Evolutionary conservation across 2,888 invertebrate genomes (phyloP).

Genomic region (Dromius quadrimaculatus): DNA sequence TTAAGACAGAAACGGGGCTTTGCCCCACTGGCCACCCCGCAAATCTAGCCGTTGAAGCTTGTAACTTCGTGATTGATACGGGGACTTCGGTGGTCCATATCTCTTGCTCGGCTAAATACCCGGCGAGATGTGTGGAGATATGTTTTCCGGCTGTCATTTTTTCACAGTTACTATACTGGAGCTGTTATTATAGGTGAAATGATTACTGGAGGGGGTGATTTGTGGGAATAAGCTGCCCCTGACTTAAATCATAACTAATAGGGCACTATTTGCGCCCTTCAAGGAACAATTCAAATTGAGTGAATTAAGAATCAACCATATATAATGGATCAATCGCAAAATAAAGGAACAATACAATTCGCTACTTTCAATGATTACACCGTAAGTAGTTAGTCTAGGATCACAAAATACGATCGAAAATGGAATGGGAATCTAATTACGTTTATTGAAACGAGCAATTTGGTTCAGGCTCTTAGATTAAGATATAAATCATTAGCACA

Average conservation of each 20-base stretch:
- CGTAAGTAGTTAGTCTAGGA: too few species aligned
- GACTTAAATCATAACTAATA: too few species aligned
- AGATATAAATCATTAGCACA: conserved; percentile 40
- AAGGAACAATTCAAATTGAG: too few species aligned
- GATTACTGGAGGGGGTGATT: conserved; percentile 29
- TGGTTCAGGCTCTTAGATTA: conserved; percentile 16
- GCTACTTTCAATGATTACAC: conserved; percentile 47
- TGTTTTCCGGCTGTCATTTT: conserved; percentile 45
- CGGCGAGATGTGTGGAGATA: conserved; percentile 26
- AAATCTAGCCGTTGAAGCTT: neutral
- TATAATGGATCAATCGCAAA: conserved; percentile 26
- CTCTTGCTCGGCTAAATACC: conserved; percentile 62
- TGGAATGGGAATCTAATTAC: conserved; percentile 35
- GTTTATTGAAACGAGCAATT: conserved; percentile 47
- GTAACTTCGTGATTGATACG: conserved; percentile 47
- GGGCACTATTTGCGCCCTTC: too few species aligned
- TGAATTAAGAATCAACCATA: too few species aligned
- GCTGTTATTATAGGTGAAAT: conserved; percentile 30
- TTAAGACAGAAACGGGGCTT: conserved; percentile 59
- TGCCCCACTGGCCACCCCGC: conserved; percentile 54
- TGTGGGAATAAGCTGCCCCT: conserved; percentile 8
- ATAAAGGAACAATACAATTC: conserved; percentile 44
- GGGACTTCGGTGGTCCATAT: conserved; percentile 66
- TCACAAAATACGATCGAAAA: conserved; percentile 16
- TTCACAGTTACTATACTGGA: conserved; percentile 36